Percentiles rank a stretch among this genome's conserved stretches.
phyloP scores from a whole-genome alignment of 2,888 invertebrate species.

The Latheticus oryzae region DNA sequence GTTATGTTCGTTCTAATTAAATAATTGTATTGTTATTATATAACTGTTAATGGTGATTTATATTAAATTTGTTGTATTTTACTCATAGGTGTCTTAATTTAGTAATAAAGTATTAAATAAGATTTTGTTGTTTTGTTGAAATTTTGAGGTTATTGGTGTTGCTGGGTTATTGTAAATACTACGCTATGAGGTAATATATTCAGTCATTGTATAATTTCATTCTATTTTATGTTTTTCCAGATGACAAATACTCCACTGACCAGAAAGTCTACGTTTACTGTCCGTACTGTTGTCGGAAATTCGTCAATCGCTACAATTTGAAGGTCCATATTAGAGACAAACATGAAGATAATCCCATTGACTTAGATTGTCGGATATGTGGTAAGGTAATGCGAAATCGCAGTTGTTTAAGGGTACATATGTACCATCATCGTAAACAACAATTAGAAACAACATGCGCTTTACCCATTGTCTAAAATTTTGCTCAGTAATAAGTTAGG shows the following conservation, averaged over 20 bases:
- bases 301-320: conserved; percentile 76
- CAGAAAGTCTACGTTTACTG: conserved; percentile 71
- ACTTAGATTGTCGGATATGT: conserved; percentile 76
- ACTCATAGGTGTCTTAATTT: conserved; percentile 43
- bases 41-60: conserved; percentile 50
- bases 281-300: conserved; percentile 73
- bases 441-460: conserved; percentile 48
- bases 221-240: conserved; percentile 55
- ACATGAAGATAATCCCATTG: conserved; percentile 75
- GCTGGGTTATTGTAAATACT: conserved; percentile 41
- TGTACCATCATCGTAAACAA: conserved; percentile 76
- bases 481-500: conserved; percentile 26
- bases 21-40: conserved; percentile 50
- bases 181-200: conserved; percentile 47
- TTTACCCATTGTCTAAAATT: conserved; percentile 14
- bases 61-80: conserved; percentile 48
- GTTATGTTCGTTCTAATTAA: too few species aligned
- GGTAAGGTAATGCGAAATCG: conserved; percentile 76
- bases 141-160: conserved; percentile 34
- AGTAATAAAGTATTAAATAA: conserved; percentile 28
- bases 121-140: conserved; percentile 1
- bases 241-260: conserved; percentile 57
- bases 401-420: conserved; percentile 73
- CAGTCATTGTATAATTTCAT: conserved; percentile 48
- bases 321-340: conserved; percentile 80